Conservation (phyloP, 2,888 invertebrate species). For the Emmelina monodactyla region DNA sequence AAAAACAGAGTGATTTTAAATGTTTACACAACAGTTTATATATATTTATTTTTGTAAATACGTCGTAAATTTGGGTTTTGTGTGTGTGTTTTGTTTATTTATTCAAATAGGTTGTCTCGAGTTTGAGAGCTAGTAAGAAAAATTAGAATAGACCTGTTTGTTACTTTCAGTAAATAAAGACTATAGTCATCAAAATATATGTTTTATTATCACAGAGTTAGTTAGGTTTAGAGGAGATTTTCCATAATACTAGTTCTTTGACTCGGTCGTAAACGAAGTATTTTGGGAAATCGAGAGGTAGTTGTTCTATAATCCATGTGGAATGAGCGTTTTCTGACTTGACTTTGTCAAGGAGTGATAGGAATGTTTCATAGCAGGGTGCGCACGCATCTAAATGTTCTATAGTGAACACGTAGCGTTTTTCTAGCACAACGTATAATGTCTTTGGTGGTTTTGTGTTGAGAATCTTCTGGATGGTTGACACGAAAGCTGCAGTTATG, state of each 20-base stretch:
- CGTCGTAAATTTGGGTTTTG: slow-evolving; percentile 4
- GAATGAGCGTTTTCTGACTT: slow-evolving; percentile 42
- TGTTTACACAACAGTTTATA: slow-evolving; percentile 11
- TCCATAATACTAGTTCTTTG: slow-evolving; percentile 79
- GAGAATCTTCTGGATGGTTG: slow-evolving; percentile 74
- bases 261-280: slow-evolving; percentile 84
- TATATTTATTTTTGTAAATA: background rate
- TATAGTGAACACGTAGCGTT: slow-evolving; percentile 85
- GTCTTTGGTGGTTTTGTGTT: slow-evolving; percentile 65
- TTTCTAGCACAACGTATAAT: slow-evolving; percentile 81
- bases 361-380: slow-evolving; percentile 87
- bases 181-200: background rate
- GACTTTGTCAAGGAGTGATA: slow-evolving; percentile 65
- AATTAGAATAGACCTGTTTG: slow-evolving; percentile 5
- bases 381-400: slow-evolving; percentile 83
- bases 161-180: slow-evolving; percentile 8
- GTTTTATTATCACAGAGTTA: slow-evolving; percentile 24
- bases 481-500: slow-evolving; percentile 80
- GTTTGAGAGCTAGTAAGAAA: background rate
- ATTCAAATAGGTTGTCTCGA: background rate
- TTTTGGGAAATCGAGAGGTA: slow-evolving; percentile 77
- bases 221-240: slow-evolving; percentile 56
- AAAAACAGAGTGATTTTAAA: slow-evolving; percentile 21
- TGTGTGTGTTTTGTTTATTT: slow-evolving; percentile 5
- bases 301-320: slow-evolving; percentile 67